Evolutionary conservation across 2,888 invertebrate genomes (phyloP).

Genomic region (Hydriomena furcata): DNA sequence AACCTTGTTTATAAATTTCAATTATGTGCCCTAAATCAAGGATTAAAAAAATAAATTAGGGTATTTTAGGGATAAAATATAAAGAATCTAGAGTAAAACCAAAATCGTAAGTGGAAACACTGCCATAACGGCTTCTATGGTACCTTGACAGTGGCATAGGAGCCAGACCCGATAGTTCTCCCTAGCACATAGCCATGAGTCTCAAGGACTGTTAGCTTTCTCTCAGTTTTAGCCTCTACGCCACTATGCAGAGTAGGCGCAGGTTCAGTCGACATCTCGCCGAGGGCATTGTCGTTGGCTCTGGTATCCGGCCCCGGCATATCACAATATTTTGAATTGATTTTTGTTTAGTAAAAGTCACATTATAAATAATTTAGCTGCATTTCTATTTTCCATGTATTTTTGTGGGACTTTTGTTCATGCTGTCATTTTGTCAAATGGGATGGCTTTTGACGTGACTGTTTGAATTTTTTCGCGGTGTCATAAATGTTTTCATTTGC

Average conservation of each 20-base stretch:
- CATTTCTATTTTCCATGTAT: constrained; percentile 62
- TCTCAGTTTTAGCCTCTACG: constrained; percentile 69
- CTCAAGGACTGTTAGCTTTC: constrained; percentile 87
- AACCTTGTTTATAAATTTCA: too few relatives aligned
- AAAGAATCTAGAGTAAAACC: too few relatives aligned
- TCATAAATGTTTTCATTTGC: constrained; percentile 35
- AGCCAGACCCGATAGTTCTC: constrained; percentile 91
- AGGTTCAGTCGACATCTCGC: constrained; percentile 77
- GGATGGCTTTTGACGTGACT: constrained; percentile 44
- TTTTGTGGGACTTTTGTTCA: constrained; percentile 59
- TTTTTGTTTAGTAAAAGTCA: constrained; percentile 58
- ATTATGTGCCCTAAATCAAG: too few relatives aligned
- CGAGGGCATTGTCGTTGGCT: constrained; percentile 78
- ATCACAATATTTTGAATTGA: constrained; percentile 66
- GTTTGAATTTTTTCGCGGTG: constrained; percentile 52
- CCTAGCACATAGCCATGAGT: constrained; percentile 90
- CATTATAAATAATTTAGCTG: constrained; percentile 71
- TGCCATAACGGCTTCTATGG: constrained; percentile 1
- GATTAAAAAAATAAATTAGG: too few relatives aligned
- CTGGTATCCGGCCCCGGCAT: constrained; percentile 81
- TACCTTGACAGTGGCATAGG: constrained; percentile 92
- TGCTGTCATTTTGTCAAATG: constrained; percentile 68
- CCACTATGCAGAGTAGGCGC: constrained; percentile 73
- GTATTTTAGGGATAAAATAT: too few relatives aligned
- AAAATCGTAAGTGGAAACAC: too few relatives aligned